Conservation (phyloP, 2,113 vertebrate species). For the Sturnira hondurensis region DNA sequence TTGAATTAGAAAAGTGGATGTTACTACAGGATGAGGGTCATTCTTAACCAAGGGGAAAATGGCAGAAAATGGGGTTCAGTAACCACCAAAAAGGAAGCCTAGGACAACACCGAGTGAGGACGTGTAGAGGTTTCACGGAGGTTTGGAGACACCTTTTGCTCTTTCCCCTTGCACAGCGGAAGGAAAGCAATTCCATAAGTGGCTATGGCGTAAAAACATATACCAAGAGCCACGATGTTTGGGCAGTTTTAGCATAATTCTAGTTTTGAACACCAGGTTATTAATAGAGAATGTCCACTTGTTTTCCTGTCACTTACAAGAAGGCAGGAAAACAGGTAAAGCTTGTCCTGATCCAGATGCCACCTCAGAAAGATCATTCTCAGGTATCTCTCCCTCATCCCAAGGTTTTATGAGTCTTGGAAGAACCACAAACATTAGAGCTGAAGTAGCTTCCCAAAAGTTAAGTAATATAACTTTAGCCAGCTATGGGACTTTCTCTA, state of each 20-base stretch:
- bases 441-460: neutral
- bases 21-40: neutral
- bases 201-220: neutral
- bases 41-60: neutral
- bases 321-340: neutral
- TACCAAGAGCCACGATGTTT: neutral
- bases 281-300: neutral
- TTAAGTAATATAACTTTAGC: neutral
- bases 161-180: neutral
- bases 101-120: neutral
- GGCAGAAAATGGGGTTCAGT: neutral
- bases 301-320: neutral
- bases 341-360: neutral
- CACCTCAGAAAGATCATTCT: neutral
- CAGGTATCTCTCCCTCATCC: neutral
- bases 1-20: neutral
- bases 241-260: neutral
- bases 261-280: neutral
- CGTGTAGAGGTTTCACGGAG: neutral
- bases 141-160: neutral
- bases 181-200: neutral
- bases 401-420: neutral
- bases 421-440: neutral
- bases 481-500: neutral
- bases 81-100: neutral